phyloP scores from a whole-genome alignment of 2,113 vertebrate genomes.

The Paracanthobrama guichenoti region DNA sequence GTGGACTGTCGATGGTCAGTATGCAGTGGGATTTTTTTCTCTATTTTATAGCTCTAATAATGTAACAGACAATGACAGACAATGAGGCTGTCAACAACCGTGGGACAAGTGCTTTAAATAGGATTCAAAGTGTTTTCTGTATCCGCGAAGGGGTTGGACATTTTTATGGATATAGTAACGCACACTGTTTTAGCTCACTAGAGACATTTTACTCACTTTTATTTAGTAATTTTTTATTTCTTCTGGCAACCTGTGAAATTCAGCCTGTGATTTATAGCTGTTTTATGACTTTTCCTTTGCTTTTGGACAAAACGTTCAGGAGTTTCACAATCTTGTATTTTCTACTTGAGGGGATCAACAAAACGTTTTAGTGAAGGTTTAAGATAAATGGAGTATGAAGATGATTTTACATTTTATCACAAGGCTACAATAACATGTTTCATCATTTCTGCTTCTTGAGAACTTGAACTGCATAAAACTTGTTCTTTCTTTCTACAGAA shows the following conservation, averaged over 20 bases:
- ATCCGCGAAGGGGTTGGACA: neutral
- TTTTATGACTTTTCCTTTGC: neutral
- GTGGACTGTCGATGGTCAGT: neutral
- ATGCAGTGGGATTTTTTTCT: neutral
- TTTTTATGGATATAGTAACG: neutral
- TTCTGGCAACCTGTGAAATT: neutral
- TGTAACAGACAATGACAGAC: neutral
- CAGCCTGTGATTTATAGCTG: neutral
- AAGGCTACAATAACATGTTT: conserved; percentile 8
- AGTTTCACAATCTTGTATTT: conserved; percentile 24
- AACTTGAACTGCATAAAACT: neutral
- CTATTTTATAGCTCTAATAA: neutral
- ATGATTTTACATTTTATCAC: neutral
- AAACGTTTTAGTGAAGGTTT: conserved; percentile 1
- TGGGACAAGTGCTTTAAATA: conserved; percentile 9
- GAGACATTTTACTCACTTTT: neutral
- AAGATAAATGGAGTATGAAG: conserved; percentile 18
- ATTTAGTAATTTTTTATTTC: neutral
- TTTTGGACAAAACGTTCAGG: conserved; percentile 1
- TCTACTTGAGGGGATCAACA: neutral
- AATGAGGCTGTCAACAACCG: neutral
- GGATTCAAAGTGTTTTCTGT: neutral
- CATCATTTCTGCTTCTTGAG: neutral
- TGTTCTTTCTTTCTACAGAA: conserved; percentile 27
- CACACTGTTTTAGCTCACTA: neutral